phyloP scores from a whole-genome alignment of 2,797 vertebrate species.

The Alosa sapidissima region DNA sequence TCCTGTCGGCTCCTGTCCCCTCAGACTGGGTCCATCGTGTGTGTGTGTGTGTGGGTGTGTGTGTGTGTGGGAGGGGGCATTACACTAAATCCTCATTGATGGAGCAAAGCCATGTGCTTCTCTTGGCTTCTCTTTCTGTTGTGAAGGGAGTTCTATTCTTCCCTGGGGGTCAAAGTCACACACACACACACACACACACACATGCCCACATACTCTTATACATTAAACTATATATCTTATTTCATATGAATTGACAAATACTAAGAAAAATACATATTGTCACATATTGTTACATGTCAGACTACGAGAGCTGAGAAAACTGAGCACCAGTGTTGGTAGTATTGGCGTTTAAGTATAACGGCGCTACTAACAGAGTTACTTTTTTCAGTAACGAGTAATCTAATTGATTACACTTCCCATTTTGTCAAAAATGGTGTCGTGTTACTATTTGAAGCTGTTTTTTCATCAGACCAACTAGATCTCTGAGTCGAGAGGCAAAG shows the following conservation, averaged over 20 bases:
- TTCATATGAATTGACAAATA: not conserved
- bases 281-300: not conserved
- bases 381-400: too few relatives aligned
- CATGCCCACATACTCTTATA: not conserved
- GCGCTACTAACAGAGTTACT: too few relatives aligned
- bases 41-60: not conserved
- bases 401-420: too few relatives aligned
- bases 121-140: not conserved
- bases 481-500: too few relatives aligned
- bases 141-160: not conserved
- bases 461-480: too few relatives aligned
- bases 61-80: not conserved
- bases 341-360: too few relatives aligned
- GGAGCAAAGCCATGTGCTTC: conserved; percentile 18
- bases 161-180: not conserved
- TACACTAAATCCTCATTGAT: conserved; percentile 21
- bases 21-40: conserved; percentile 5
- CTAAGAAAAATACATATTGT: not conserved
- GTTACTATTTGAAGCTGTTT: too few relatives aligned
- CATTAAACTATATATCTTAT: not conserved
- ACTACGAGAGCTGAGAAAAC: not conserved
- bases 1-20: conserved; percentile 4
- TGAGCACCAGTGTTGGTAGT: too few relatives aligned
- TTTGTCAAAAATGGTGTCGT: too few relatives aligned
- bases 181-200: not conserved